phyloP scores from a whole-genome alignment of 2,888 invertebrate genomes.

The Heliconius aoede region DNA sequence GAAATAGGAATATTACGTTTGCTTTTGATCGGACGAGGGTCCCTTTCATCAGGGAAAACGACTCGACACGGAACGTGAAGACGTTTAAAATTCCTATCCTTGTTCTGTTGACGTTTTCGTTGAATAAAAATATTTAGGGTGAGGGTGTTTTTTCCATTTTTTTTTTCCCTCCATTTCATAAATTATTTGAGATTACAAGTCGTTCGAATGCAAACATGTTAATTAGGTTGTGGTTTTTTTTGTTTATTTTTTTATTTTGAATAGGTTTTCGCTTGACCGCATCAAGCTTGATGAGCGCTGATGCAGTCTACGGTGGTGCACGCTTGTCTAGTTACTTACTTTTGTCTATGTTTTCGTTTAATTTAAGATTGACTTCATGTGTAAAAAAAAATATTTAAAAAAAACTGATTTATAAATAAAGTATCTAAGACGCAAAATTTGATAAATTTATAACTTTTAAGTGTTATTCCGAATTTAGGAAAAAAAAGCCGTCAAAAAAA shows the following conservation, averaged over 20 bases:
- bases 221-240: not conserved
- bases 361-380: no score
- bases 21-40: slow-evolving; percentile 55
- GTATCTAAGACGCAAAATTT: no score
- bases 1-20: slow-evolving; percentile 33
- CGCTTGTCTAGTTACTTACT: no score
- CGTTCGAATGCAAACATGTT: not conserved
- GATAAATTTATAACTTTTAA: no score
- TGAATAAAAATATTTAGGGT: slow-evolving; percentile 38
- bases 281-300: no score
- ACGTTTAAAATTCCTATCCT: slow-evolving; percentile 63
- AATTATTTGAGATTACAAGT: not conserved
- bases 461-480: no score
- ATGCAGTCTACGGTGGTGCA: no score
- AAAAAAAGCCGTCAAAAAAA: no score
- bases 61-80: slow-evolving; percentile 56
- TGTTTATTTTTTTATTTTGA: not conserved
- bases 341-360: no score
- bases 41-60: slow-evolving; percentile 60
- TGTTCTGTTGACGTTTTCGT: slow-evolving; percentile 48
- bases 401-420: no score
- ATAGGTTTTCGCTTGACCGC: no score
- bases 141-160: slow-evolving; percentile 19
- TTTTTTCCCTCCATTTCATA: not conserved
- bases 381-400: no score